A percentile compares a stretch with the other conserved stretches of the same genome.
Conservation (phyloP, 2,113 vertebrate genomes). For the Pandion haliaetus region DNA sequence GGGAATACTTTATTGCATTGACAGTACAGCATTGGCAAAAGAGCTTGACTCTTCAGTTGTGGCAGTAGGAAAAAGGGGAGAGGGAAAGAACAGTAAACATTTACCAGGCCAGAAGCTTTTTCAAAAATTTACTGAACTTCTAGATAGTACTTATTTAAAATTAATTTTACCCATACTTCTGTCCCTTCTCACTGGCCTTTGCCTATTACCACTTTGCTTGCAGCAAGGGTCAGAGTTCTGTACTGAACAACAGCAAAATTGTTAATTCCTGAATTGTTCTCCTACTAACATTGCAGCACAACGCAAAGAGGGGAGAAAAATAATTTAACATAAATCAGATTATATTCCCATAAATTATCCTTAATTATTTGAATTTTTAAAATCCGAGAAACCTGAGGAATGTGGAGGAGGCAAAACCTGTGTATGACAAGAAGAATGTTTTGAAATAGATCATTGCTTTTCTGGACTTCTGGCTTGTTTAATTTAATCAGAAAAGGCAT, state of each 20-base stretch:
- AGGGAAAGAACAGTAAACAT: background rate
- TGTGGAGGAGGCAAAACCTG: background rate
- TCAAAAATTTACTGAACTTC: background rate
- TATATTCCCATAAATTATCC: background rate
- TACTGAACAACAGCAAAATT: background rate
- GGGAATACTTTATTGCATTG: background rate
- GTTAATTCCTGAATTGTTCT: background rate
- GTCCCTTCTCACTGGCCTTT: background rate
- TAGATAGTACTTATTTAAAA: background rate
- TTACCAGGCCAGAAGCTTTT: background rate
- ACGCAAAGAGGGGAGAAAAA: background rate
- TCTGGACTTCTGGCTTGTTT: background rate
- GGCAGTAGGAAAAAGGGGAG: background rate
- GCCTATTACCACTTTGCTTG: background rate
- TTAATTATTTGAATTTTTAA: background rate
- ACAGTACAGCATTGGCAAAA: background rate
- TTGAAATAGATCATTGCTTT: background rate
- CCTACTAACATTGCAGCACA: background rate
- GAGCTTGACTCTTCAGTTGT: background rate
- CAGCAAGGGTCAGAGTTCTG: background rate
- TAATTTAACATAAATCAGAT: background rate
- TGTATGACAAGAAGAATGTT: background rate
- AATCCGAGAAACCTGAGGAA: background rate
- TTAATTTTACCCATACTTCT: background rate
- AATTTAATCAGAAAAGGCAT: background rate